Conservation (phyloP, 2,888 invertebrate genomes). For the Acanthacorydalis orientalis region DNA sequence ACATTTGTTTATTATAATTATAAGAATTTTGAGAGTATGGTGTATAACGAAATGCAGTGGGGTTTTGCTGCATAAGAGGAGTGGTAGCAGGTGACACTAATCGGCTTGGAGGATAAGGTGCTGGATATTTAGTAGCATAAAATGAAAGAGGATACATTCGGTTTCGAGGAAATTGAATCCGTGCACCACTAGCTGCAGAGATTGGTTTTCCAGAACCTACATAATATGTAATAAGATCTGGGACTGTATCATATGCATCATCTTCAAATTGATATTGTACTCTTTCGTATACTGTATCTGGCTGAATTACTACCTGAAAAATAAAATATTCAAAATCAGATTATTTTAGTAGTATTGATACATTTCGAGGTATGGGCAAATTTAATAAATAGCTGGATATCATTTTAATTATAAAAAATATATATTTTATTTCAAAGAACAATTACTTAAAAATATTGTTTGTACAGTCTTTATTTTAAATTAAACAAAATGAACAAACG, state of each 20-base stretch:
- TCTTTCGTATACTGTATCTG: conserved; percentile 80
- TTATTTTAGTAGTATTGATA: too few relatives aligned
- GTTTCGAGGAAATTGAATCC: conserved; percentile 73
- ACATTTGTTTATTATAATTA: conserved; percentile 25
- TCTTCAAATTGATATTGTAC: conserved; percentile 90
- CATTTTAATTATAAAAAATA: too few relatives aligned
- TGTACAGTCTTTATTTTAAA: too few relatives aligned
- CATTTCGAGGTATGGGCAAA: too few relatives aligned
- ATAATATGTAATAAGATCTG: conserved; percentile 84
- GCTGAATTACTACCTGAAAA: conserved; percentile 59
- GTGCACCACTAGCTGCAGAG: conserved; percentile 74
- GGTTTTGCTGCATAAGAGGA: conserved; percentile 14
- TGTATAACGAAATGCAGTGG: conserved; percentile 15
- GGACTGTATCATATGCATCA: conserved; percentile 82
- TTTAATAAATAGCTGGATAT: too few relatives aligned
- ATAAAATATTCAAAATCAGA: too few relatives aligned
- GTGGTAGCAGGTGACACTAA: conserved; percentile 25
- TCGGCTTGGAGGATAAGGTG: conserved; percentile 28
- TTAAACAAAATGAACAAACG: too few relatives aligned
- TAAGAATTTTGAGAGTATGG: conserved; percentile 16
- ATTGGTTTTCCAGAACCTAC: conserved; percentile 82
- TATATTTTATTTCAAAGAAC: too few relatives aligned
- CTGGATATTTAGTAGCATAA: conserved; percentile 44
- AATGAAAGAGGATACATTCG: conserved; percentile 63
- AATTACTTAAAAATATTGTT: too few relatives aligned